Percentiles rank a stretch among this genome's conserved stretches.
Conservation (phyloP, 1,140 invertebrate genomes). For the Drosophila leontia region DNA sequence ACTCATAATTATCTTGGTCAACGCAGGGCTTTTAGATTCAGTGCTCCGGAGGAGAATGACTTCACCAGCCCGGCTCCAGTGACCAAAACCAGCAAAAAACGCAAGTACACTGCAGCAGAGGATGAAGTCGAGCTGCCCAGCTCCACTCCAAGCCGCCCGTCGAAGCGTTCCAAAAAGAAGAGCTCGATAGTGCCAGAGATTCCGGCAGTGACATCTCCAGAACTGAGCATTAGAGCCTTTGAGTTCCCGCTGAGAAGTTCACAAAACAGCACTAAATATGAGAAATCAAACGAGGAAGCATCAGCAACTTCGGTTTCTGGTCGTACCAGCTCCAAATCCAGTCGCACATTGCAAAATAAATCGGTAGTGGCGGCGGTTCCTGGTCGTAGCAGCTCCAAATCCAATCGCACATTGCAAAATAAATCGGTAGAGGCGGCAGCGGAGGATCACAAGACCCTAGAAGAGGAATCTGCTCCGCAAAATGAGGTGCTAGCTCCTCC, state of each 20-base stretch:
- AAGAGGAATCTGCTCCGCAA: neutral
- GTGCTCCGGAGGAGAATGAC: neutral
- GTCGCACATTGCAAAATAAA: neutral
- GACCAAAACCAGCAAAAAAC: constrained; percentile 35
- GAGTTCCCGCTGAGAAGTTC: neutral
- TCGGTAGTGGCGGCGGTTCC: too few species aligned
- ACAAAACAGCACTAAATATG: neutral
- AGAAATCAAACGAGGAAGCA: neutral
- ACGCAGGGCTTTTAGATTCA: constrained; percentile 39
- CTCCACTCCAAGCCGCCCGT: constrained; percentile 33
- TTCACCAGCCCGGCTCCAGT: neutral
- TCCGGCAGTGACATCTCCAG: neutral
- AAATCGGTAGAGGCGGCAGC: neutral
- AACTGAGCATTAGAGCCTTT: constrained; percentile 3
- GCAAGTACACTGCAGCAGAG: constrained; percentile 42
- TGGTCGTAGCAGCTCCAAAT: neutral
- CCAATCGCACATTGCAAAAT: neutral
- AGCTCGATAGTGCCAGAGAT: constrained; percentile 1
- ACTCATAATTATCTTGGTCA: neutral
- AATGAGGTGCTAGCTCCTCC: neutral
- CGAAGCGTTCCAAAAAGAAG: constrained; percentile 54
- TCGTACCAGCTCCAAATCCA: neutral
- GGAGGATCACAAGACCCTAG: neutral
- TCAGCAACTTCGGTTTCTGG: too few species aligned
- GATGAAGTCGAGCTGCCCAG: constrained; percentile 23